Evolutionary conservation across 2,113 vertebrate species (phyloP), one percentile per base, ranked within the genome.

Genomic region (Xiphorhynchus elegans): DNA sequence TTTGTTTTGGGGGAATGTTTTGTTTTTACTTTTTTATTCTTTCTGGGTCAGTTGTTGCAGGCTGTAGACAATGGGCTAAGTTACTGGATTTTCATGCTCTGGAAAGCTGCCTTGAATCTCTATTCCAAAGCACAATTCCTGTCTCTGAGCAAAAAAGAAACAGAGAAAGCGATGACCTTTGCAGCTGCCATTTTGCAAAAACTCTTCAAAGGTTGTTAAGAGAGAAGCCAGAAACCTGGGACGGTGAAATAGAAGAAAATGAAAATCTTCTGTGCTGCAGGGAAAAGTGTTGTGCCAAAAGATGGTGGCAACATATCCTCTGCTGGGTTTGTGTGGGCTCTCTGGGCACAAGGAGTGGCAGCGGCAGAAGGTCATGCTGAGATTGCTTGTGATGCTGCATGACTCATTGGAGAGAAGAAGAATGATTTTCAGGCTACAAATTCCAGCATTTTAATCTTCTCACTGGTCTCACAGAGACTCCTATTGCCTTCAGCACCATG

Each of bases 131-230:
- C 24, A 55, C 1, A 7, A 67, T 74, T 93, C 37, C 35, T 74
- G 42, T 76, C 58, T 91, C 50, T 1, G 3, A 55, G 59, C 23
- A 77, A 76, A 49, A 70, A 85, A 82, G n/a, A 52, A 83, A 28
- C 24, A 90, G 49, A 63, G 29, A 89, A 80, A 82, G 33, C 66
- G 44, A 23, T 91, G 63, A 94, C 82, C 93, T 96, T 84, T 88
- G 70, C 58, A 93, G 70, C 26, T 96, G 60, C 94, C 94, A 96
- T 93, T 96, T 96, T 90, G 87, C 23, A 72, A 93, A 59, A 44
- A 76, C n/a, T 33, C 75, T 80, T 88, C 53, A 90, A 83, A 90
- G 12, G 42, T 47, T 63, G 40, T 42, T 89, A 85, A 86, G 75
- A 83, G 59, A 86, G 78, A 85, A 96, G 56, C 42, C 72, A 93